Evolutionary conservation across 2,888 invertebrate species (phyloP).

Genomic region (Protodeltote pygarga): DNA sequence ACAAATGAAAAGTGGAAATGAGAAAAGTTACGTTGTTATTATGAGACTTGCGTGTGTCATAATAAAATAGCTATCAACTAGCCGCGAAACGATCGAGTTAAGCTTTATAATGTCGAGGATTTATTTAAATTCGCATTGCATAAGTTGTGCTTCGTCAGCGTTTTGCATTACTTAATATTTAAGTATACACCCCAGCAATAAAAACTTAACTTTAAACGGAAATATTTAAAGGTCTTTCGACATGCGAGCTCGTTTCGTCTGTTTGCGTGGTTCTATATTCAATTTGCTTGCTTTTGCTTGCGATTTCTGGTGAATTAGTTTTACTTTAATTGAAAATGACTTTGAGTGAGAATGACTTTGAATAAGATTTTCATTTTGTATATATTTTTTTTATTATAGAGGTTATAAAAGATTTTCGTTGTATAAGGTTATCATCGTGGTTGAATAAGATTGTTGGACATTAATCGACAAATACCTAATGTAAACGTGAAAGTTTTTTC

Average conservation of each 20-base stretch:
- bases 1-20: neutral
- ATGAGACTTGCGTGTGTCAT: neutral
- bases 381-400: too few species aligned
- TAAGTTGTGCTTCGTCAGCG: neutral
- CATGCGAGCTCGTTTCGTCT: conserved; percentile 62
- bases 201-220: conserved; percentile 62
- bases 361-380: too few species aligned
- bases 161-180: conserved; percentile 27
- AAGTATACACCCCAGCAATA: conserved; percentile 42
- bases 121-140: neutral
- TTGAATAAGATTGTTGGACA: too few species aligned
- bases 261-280: conserved; percentile 27
- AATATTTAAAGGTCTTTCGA: conserved; percentile 59
- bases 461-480: too few species aligned
- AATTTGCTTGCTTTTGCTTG: conserved; percentile 9
- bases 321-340: too few species aligned
- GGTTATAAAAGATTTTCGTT: too few species aligned
- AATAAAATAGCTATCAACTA: conserved; percentile 1
- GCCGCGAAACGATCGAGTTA: neutral
- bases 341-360: too few species aligned
- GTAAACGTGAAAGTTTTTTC: too few species aligned
- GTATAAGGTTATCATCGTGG: too few species aligned
- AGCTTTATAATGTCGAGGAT: conserved; percentile 1
- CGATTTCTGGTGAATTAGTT: neutral
- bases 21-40: conserved; percentile 1